Base-by-base conservation (phyloP, 2,888 invertebrate genomes). In the Drosophila testacea region DNA sequence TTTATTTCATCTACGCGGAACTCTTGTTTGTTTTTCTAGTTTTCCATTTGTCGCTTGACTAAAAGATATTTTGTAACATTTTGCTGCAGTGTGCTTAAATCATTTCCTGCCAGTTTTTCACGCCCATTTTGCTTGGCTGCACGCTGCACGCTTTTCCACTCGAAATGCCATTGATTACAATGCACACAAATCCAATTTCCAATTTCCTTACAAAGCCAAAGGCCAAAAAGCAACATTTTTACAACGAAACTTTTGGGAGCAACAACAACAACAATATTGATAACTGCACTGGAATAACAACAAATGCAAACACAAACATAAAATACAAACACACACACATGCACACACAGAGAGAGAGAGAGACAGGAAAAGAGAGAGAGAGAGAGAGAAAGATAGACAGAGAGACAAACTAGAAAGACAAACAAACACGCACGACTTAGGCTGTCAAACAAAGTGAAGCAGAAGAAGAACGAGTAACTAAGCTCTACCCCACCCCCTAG, bases 201-300 rank as follows among this genome's bases (percentile, higher is more conserved):
- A 66, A 77, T 74, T 67, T 70, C 57, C 57, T 55, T 11, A 42
- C 42, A 51, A 50, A 59, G 56, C 51, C 46, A 66, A 69, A 77
- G 69, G 48, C 62, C 22, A 36, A 41, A 39, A 36, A 41, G 36
- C 22, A 61, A 41, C 34, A 55, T 62, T 72, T 62, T 65, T 66
- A 41, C 47, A 69, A 52, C 65, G 47, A 63, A 71, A 62, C 41
- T 52, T 74, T 64, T 22, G 16, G 28, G 30, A 59, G 39, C 41
- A 66, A 63, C 62, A 64, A 65, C 41, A 66, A 63, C 62, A 64
- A 65, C 59, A 82, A 80, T 68, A 69, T 75, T 79, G 46, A 77
- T 82, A 70, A 81, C 66, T 84, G 87, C 84, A 83, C 42, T 67
- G 65, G 55, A 64, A 56, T 70, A 65, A 87, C 69, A 57, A 69